Percentiles rank a stretch among this genome's conserved stretches.
Evolutionary conservation across 2,888 invertebrate species (phyloP).

Genomic region (Drosophila seclusa): DNA sequence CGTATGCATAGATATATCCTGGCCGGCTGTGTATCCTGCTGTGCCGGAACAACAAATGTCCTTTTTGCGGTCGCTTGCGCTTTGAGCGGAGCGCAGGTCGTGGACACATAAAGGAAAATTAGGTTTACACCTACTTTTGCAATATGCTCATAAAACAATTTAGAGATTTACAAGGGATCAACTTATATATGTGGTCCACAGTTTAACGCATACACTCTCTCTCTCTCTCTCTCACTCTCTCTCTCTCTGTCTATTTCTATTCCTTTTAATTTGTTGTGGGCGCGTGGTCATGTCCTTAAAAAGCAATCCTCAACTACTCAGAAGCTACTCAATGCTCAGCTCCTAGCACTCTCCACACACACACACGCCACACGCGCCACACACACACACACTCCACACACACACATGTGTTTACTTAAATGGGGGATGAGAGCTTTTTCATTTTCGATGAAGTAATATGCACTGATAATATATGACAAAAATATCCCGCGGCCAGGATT

Average conservation of each 20-base stretch:
- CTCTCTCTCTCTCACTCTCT: neutral
- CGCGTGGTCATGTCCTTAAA: slow-evolving; percentile 47
- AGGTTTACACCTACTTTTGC: slow-evolving; percentile 76
- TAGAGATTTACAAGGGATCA: slow-evolving; percentile 77
- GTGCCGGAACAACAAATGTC: slow-evolving; percentile 69
- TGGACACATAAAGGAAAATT: slow-evolving; percentile 70
- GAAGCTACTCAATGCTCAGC: slow-evolving; percentile 25
- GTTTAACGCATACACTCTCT: neutral
- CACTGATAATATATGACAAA: slow-evolving; percentile 75
- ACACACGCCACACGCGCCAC: too few species aligned
- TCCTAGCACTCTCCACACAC: slow-evolving; percentile 26
- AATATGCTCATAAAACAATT: slow-evolving; percentile 78
- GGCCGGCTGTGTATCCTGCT: slow-evolving; percentile 54
- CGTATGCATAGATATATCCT: neutral
- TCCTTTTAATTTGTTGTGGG: slow-evolving; percentile 24
- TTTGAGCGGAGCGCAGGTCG: slow-evolving; percentile 41
- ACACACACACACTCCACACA: slow-evolving; percentile 19
- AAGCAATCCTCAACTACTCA: slow-evolving; percentile 41
- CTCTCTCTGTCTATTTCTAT: neutral
- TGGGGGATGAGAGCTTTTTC: slow-evolving; percentile 55
- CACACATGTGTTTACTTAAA: slow-evolving; percentile 66
- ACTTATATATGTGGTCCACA: slow-evolving; percentile 55
- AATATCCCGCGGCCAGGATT: slow-evolving; percentile 75
- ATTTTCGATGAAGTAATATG: slow-evolving; percentile 74
- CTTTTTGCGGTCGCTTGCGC: slow-evolving; percentile 55